Percentiles rank a stretch among this genome's conserved stretches.
phyloP scores from a whole-genome alignment of 2,113 vertebrate species.

The Stigmatopora argus region DNA sequence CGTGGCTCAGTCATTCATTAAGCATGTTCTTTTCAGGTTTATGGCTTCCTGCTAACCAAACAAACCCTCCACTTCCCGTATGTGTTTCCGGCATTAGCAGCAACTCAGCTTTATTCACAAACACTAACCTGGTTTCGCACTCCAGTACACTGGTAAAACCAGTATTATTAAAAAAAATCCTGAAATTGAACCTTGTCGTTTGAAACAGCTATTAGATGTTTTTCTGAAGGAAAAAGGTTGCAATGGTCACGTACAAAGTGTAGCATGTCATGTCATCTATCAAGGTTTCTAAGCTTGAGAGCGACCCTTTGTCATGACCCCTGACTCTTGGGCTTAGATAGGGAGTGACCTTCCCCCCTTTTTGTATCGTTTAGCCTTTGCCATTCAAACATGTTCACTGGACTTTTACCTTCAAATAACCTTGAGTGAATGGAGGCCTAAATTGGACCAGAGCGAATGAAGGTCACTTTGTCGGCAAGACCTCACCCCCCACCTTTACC shows the following conservation, averaged over 20 bases:
- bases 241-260: conserved; percentile 17
- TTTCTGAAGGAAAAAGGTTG: neutral
- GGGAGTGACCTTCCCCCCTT: conserved; percentile 1
- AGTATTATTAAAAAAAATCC: neutral
- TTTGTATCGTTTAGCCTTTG: conserved; percentile 7
- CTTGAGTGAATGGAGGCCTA: neutral
- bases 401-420: conserved; percentile 42
- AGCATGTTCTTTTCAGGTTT: conserved; percentile 23
- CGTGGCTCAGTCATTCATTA: conserved; percentile 30
- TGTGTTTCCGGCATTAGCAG: neutral
- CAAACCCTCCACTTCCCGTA: conserved; percentile 5
- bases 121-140: neutral
- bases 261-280: conserved; percentile 46
- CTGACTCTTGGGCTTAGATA: neutral
- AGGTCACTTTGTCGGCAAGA: neutral
- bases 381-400: conserved; percentile 22
- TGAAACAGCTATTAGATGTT: conserved; percentile 9
- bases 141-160: neutral
- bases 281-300: conserved; percentile 25
- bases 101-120: conserved; percentile 7
- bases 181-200: neutral
- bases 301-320: conserved; percentile 1
- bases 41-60: conserved; percentile 10
- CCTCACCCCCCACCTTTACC: neutral
- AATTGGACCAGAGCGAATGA: conserved; percentile 1